Evolutionary conservation across 2,797 vertebrate species (phyloP).

Genomic region (Coracias cyanogaster): DNA sequence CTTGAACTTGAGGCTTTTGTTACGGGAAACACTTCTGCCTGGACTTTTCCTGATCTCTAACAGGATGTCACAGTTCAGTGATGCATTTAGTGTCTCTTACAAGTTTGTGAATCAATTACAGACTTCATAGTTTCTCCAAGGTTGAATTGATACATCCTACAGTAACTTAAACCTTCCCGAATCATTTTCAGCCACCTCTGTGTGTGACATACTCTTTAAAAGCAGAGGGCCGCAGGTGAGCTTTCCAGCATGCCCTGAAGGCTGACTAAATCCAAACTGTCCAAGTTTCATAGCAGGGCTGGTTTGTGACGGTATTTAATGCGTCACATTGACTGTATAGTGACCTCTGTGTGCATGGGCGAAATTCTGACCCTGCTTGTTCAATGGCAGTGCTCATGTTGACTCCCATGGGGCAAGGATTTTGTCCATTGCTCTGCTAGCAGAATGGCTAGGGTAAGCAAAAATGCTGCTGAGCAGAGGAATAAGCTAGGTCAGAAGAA

Average conservation of each 20-base stretch:
- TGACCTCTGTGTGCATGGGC: neutral
- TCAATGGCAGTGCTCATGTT: fast-evolving
- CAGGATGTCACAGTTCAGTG: neutral
- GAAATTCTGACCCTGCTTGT: neutral
- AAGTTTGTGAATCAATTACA: neutral
- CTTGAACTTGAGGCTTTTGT: neutral
- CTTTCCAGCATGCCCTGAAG: neutral
- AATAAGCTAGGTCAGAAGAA: neutral
- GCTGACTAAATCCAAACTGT: neutral
- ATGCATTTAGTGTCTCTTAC: neutral
- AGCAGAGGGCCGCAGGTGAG: neutral
- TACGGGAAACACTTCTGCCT: neutral
- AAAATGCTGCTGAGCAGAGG: slow-evolving; percentile 2
- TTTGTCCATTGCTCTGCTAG: neutral
- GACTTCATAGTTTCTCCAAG: neutral
- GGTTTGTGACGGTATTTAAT: neutral
- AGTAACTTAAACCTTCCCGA: neutral
- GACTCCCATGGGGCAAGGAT: neutral
- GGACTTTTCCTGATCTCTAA: neutral
- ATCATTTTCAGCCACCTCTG: neutral
- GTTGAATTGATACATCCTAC: fast-evolving
- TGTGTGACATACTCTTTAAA: neutral
- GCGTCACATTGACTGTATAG: neutral
- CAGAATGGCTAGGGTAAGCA: neutral
- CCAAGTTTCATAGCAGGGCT: neutral